Base-by-base conservation (phyloP, 1,140 invertebrate species). In the Temnothorax curvispinosus region DNA sequence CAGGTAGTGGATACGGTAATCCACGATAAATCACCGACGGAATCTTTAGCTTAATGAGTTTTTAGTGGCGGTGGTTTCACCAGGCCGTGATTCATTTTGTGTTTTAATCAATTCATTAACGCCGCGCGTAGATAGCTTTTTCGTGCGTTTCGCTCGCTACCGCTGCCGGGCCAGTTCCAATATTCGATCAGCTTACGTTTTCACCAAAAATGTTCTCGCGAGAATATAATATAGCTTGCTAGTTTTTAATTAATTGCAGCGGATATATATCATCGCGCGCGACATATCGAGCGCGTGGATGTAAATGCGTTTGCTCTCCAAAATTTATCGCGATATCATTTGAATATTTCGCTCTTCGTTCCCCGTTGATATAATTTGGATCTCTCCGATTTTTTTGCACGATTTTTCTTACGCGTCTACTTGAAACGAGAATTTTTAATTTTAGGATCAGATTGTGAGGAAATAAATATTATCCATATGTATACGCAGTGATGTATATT, bases 21-120 rank as follows among this genome's bases (percentile, higher is more conserved):
- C 91, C 91, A 94, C 94, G 93, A 95, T 95, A 95, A 95, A 95
- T 95, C 94, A 95, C 91, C 91, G 54, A 64, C 75, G 84, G 92
- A 92, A 95, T 95, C 93, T 94, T 92, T 93, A 88, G 90, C 94
- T 94, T 95, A 95, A 95, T 95, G 94, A 95, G 94, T 95, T 95
- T 95, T 94, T 94, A 94, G 93, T 93, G 93, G 91, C 89, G 92
- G 76, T 27, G 27, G 90, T 93, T 91, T 92, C 93, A 90, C 74
- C 92, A 82, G 78, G 76, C 87, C 91, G 77, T 90, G 90, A 92
- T 93, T 92, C 87, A 92, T 90, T 92, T 93, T 91, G 89, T 93
- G 92, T 94, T 93, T 93, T 93, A 95, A 95, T 95, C 93, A 95
- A 95, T 94, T 95, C 94, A 94, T 94, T 94, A 94, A 94, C 93